Base-by-base conservation (phyloP, 2,113 vertebrate species). In the Caracal caracal region DNA sequence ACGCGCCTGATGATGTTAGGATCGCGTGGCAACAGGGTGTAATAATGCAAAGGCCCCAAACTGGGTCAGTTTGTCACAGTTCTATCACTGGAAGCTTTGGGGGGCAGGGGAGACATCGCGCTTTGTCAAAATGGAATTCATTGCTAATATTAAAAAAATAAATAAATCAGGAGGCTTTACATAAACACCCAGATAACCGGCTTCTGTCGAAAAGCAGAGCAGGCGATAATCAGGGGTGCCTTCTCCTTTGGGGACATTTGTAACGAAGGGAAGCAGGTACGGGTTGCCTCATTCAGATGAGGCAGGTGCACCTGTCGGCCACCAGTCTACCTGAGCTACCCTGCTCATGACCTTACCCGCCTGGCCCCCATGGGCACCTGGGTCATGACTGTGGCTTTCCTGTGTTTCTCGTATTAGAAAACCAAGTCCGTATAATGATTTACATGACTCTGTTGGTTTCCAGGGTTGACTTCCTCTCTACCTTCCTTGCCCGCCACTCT, bases 121-220 rank as follows among this genome's bases (percentile, higher is more conserved):
- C 28, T 61, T 78, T 68, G 80, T 70, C 33, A 83, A 90, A 88
- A 95, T 51, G 61, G 59, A 80, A 70, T 70, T 93, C 33, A 2
- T 49, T 59, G 24, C 30, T 94, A 63, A 47, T 82, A 49, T 56
- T 75, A 7, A 51, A 43, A 43, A 43, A 61, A 63, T 37, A 68
- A 73, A 75, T 28, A 73, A 82, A 51, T 90, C 63, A 47, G 5
- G 49, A 66, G 17, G 5, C 47, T 89, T 56, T 56, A 33, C 30
- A 11, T 30, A 76, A 51, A 81, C 88, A n/a, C 5, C 8, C 13
- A 78, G 49, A 59, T 26, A 61, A 56, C 35, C 17, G 33, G 3
- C 6, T 90, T 82, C 63, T 22, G 11, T 65, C 35, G 65, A 82
- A 81, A 93, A 87, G 22, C 2, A 66, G 37, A 51, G 26, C 6